Base-by-base conservation (phyloP, 2,888 invertebrate species). In the Notocelia uddmanniana region DNA sequence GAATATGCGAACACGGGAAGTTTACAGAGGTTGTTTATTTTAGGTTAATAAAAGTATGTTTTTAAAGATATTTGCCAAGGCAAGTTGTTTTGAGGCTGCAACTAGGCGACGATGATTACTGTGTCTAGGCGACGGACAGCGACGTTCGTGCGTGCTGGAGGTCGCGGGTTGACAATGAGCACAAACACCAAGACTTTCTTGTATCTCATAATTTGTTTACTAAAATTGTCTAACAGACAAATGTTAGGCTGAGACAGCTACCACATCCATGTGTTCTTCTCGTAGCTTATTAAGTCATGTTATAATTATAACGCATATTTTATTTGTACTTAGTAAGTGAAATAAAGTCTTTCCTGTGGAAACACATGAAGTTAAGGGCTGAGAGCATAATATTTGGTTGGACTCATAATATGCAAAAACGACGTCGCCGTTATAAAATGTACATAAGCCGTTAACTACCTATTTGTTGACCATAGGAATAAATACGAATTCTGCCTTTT, bases 11-110 rank as follows among this genome's bases (percentile, higher is more conserved):
- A 10, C 18, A 1, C 13, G 3, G 8, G 18, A n/a, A 10, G 41
- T 41, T 23, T 15, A 31, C 8, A 9, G 26, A 48, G 54, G 31
- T 58, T 34, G 26, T 41, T 15, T n/a, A 50, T 54, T 52, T 69
- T 41, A 23, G 15, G 9, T 34, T 62, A 18, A 48, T 19, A 26
- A 18, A 13, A 11, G n/a, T n/a, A 45, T 23, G 23, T 18, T 48
- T 23, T 26, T 18, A 11, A 62, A 37, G 19, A 58, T 58, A 76
- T 81, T 76, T 81, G 74, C 82, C 84, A 84, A 87, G 86, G 86
- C 78, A 83, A 75, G 73, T 77, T 75, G 80, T 80, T 80, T 82
- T 83, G 80, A 82, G 81, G 79, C 78, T 79, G 79, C 75, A 81
- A 80, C 77, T 81, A 81, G 79, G 81, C 72, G 77, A 85, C 76